Base-by-base conservation (phyloP, 2,888 invertebrate genomes). In the Oxytorus armatus region DNA sequence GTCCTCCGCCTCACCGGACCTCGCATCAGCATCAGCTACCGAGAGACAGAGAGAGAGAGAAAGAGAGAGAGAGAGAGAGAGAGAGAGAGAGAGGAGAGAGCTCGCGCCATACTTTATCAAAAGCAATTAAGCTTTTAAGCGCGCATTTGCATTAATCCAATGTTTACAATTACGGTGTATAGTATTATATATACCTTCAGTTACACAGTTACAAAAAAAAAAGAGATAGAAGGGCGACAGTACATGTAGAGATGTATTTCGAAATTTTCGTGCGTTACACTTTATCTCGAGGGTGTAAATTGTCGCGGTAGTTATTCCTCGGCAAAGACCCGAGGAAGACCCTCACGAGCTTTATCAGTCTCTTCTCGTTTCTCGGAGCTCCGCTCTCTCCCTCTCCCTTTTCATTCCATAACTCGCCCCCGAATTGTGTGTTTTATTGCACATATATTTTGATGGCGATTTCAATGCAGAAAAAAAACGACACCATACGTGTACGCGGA, bases 141-240 rank as follows among this genome's bases (percentile, higher is more conserved):
- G 89, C 86, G 89, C 90, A 92, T 92, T 92, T 92, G 92, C 92
- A 92, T 92, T 92, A 92, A 92, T 92, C 91, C 92, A 91, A 92
- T 91, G 92, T 91, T 92, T 92, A 92, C 91, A 92, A 92, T 92
- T 92, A 92, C 90, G 82, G 87, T 57, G 36, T 73, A 55, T 73
- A 29, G 42, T 69, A 57, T 33, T 55, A 42, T 53, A 25, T 53
- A 63, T 21, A 63, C 44, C 59, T 68, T 69, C 18, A 25, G 53
- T 61, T 44, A 44, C 29, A 39, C 18, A 4, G 44, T 21, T 55
- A n/a, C 36, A 59, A 69, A 68, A 61, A 73, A 63, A 39, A 23
- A 53, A 44, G 39, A 39, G 36, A 25, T 3, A 21, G n/a, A 11
- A 39, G 16, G 39, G 14, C 16, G 18, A 23, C 16, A 23, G 47